These are phyloP conservation scores for Hermaeophaga mercurialis DNA, from an alignment of 2,888 invertebrate genomes.

Conservation along the genomic window DNA sequence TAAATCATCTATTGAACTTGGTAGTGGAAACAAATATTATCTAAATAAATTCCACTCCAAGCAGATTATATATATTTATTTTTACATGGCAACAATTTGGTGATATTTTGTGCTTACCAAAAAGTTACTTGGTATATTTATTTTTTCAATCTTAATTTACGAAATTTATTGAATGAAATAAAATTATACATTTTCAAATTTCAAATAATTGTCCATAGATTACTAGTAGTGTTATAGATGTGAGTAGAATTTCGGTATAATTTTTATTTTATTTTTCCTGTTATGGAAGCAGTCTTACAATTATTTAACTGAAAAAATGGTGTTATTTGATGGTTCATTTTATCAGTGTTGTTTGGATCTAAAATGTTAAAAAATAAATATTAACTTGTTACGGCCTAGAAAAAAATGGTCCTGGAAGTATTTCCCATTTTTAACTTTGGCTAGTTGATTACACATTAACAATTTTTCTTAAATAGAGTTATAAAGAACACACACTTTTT, in stretches of 20 bases:
- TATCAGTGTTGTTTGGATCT: too few species aligned
- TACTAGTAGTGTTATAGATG: neutral
- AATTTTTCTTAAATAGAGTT: too few species aligned
- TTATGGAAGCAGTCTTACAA: slow-evolving; percentile 7
- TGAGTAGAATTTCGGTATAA: slow-evolving; percentile 7
- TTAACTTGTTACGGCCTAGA: too few species aligned
- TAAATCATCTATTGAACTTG: slow-evolving; percentile 22
- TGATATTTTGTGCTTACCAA: slow-evolving; percentile 9
- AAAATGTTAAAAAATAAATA: too few species aligned
- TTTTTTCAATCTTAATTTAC: slow-evolving; percentile 5
- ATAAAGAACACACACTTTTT: too few species aligned
- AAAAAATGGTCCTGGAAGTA: too few species aligned
- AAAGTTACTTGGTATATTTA: slow-evolving; percentile 8
- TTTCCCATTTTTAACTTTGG: too few species aligned
- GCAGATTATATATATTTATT: slow-evolving; percentile 9
- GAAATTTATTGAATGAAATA: slow-evolving; percentile 14
- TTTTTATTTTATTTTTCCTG: slow-evolving; percentile 16
- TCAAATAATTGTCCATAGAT: slow-evolving; percentile 19
- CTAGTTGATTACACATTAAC: too few species aligned
- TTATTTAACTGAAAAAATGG: slow-evolving; percentile 4
- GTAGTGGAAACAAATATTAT: slow-evolving; percentile 29
- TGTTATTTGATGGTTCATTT: too few species aligned
- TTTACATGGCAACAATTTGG: slow-evolving; percentile 12
- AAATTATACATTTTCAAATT: neutral
- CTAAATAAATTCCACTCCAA: slow-evolving; percentile 25